Evolutionary conservation across 2,797 vertebrate species (phyloP).

Genomic region (Sebastes taczanowskii): DNA sequence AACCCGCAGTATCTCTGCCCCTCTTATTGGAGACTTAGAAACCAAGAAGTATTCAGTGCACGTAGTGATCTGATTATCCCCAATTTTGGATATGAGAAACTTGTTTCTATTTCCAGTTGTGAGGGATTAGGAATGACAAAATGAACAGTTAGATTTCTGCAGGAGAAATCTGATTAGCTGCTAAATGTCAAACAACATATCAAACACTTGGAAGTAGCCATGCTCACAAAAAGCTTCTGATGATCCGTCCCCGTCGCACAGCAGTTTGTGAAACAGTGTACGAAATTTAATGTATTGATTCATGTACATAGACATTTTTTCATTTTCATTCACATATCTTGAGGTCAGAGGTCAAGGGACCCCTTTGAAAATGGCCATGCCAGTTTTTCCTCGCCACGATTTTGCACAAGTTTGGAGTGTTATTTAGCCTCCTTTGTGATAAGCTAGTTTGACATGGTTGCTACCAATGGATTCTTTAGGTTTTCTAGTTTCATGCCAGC

Average conservation of each 20-base stretch:
- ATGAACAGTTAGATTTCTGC: not conserved
- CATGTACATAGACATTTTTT: too few species aligned
- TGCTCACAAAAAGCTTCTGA: too few species aligned
- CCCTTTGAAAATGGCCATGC: too few species aligned
- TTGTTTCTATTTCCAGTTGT: not conserved
- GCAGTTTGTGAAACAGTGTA: too few species aligned
- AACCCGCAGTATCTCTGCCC: not conserved
- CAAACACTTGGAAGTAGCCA: too few species aligned
- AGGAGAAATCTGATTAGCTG: not conserved
- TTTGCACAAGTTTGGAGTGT: rapidly evolving
- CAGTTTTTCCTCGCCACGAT: too few species aligned
- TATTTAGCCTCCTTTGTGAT: rapidly evolving
- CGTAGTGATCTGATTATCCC: not conserved
- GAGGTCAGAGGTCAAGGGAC: too few species aligned
- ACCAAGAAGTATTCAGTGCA: not conserved
- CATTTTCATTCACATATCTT: too few species aligned
- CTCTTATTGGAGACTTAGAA: not conserved
- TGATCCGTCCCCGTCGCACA: rapidly evolving
- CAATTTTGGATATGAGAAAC: not conserved
- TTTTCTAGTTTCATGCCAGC: too few species aligned
- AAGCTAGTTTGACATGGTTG: too few species aligned
- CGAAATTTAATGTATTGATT: too few species aligned
- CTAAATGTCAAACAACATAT: not conserved
- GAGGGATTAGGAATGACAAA: not conserved
- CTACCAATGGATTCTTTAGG: too few species aligned